Evolutionary conservation across 2,797 vertebrate genomes (phyloP).

Genomic region (Glossophaga mutica): DNA sequence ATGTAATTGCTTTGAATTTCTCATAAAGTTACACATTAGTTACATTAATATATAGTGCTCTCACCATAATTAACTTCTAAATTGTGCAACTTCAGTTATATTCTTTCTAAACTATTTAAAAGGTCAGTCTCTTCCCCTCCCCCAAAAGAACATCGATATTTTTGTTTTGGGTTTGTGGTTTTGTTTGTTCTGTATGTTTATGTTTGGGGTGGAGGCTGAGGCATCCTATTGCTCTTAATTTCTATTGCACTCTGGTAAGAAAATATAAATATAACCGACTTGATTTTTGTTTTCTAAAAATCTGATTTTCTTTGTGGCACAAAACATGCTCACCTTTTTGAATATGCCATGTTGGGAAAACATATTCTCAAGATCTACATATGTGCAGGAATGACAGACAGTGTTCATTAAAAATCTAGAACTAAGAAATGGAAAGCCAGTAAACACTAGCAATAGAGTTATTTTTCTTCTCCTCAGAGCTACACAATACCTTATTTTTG

Average conservation of each 20-base stretch:
- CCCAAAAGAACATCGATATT: not conserved
- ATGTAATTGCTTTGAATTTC: not conserved
- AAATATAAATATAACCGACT: not conserved
- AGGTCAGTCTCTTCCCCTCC: not conserved
- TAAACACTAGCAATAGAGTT: not conserved
- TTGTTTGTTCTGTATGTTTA: not conserved
- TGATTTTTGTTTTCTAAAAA: not conserved
- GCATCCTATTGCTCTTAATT: not conserved
- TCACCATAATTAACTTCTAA: not conserved
- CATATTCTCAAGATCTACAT: not conserved
- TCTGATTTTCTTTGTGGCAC: not conserved
- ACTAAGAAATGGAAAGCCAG: not conserved
- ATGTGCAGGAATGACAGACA: not conserved
- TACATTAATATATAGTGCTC: not conserved
- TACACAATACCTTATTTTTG: not conserved
- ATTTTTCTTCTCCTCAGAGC: not conserved
- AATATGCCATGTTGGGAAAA: not conserved
- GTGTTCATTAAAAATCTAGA: not conserved
- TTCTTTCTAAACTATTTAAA: not conserved
- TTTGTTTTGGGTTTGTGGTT: not conserved
- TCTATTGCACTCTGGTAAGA: not conserved
- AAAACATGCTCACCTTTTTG: not conserved
- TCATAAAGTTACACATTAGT: not conserved
- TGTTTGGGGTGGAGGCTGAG: not conserved
- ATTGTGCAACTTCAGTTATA: not conserved